A percentile compares a stretch with the other conserved stretches of the same genome.
phyloP scores from a whole-genome alignment of 1,140 invertebrate species.

The Zaprionus nigranus region DNA sequence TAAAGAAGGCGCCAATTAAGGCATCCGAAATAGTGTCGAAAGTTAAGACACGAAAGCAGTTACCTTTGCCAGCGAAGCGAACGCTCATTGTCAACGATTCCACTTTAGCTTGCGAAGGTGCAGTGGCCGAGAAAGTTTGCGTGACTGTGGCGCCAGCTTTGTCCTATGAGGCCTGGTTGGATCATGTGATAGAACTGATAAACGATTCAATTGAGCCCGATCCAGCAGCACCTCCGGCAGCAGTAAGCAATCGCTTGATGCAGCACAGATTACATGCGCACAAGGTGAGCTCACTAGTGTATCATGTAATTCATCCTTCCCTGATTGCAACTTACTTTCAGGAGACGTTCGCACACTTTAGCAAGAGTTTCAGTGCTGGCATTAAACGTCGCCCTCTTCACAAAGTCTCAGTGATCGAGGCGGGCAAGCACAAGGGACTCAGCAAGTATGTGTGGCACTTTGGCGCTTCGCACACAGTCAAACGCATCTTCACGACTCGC shows the following conservation, averaged over 20 bases:
- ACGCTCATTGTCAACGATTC: slow-evolving; percentile 64
- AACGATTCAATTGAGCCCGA: slow-evolving; percentile 58
- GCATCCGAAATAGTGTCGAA: slow-evolving; percentile 60
- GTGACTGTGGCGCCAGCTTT: slow-evolving; percentile 52
- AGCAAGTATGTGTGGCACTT: slow-evolving; percentile 77
- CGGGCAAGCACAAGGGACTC: slow-evolving; percentile 71
- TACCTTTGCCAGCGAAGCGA: slow-evolving; percentile 64
- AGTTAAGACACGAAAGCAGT: slow-evolving; percentile 64
- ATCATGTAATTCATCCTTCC: too few species aligned
- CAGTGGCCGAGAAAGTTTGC: slow-evolving; percentile 27
- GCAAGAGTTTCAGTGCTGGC: slow-evolving; percentile 70
- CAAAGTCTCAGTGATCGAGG: slow-evolving; percentile 49
- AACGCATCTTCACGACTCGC: slow-evolving; percentile 68
- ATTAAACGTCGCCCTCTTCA: slow-evolving; percentile 70
- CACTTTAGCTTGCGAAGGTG: not conserved
- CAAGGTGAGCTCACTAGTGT: slow-evolving; percentile 36
- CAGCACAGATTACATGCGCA: slow-evolving; percentile 72
- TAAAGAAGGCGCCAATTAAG: slow-evolving; percentile 67
- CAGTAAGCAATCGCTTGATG: slow-evolving; percentile 24
- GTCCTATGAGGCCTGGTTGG: slow-evolving; percentile 70
- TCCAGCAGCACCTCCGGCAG: not conserved
- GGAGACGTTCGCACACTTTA: slow-evolving; percentile 78
- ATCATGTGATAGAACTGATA: slow-evolving; percentile 75
- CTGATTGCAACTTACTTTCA: slow-evolving; percentile 10
- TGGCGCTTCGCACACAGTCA: slow-evolving; percentile 51